These are phyloP conservation scores for Zophobas morio DNA, from an alignment of 1,140 invertebrate genomes.

Conservation along the genomic window DNA sequence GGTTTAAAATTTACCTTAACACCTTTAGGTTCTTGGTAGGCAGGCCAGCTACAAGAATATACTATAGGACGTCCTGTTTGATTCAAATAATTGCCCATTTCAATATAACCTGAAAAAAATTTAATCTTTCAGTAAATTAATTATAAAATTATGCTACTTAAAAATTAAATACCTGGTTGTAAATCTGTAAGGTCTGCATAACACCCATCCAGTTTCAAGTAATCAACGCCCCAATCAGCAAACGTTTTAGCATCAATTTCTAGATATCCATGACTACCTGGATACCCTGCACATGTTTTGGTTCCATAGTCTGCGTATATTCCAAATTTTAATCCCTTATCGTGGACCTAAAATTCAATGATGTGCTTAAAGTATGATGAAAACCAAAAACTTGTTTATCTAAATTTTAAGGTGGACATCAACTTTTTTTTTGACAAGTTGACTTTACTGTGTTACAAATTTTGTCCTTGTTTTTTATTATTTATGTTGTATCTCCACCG, in stretches of 20 bases:
- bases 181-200: conserved; percentile 76
- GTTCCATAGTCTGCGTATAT: conserved; percentile 92
- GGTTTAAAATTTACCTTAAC: conserved; percentile 61
- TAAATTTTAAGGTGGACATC: too few species aligned
- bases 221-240: conserved; percentile 91
- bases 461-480: too few species aligned
- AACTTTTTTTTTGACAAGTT: too few species aligned
- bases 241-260: conserved; percentile 87
- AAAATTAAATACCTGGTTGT: conserved; percentile 68
- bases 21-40: conserved; percentile 74
- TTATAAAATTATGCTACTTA: neutral
- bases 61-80: conserved; percentile 86
- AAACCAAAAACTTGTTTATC: too few species aligned
- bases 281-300: conserved; percentile 87
- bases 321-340: conserved; percentile 86
- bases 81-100: conserved; percentile 73
- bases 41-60: conserved; percentile 93
- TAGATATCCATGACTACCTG: conserved; percentile 84
- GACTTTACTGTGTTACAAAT: too few species aligned
- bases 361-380: neutral
- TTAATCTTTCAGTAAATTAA: neutral
- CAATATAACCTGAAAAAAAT: conserved; percentile 59
- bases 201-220: conserved; percentile 92
- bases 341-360: conserved; percentile 76
- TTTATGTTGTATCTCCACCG: too few species aligned